phyloP scores from a whole-genome alignment of 1,140 invertebrate genomes.

The Hypsibius dujardini region DNA sequence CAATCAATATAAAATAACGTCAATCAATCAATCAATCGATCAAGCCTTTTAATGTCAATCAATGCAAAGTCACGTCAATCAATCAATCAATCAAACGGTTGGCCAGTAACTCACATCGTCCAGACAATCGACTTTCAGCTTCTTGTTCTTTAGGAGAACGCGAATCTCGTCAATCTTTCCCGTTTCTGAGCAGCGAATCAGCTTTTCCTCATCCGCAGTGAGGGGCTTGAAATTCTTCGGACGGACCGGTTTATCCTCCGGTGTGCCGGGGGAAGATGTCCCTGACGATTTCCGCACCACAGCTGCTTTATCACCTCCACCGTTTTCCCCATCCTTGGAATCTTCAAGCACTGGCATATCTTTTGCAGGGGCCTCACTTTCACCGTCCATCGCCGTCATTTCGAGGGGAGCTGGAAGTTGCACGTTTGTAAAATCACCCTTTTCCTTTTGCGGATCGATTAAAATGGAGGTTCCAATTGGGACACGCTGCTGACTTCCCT shows the following conservation, averaged over 20 bases:
- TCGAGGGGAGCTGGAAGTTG: no score
- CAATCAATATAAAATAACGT: background rate
- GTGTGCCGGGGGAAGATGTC: constrained; percentile 19
- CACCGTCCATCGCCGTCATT: no score
- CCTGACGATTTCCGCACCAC: no score
- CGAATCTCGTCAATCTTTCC: background rate
- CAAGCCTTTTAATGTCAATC: constrained; percentile 5
- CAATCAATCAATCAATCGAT: constrained; percentile 13
- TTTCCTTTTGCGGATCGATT: no score
- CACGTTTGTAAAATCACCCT: no score
- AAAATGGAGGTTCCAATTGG: no score
- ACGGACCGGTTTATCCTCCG: constrained; percentile 26
- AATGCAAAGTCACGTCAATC: background rate
- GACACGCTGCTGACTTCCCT: no score
- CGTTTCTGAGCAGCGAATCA: background rate
- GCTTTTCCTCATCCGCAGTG: constrained; percentile 1
- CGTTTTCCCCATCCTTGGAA: no score
- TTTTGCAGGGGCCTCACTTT: no score
- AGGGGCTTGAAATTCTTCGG: background rate
- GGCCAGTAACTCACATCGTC: constrained; percentile 2
- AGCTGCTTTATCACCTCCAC: no score
- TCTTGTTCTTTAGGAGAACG: constrained; percentile 13
- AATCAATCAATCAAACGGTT: background rate
- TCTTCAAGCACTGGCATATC: no score
- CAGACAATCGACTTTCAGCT: constrained; percentile 5